Percentiles rank a stretch among this genome's conserved stretches.
phyloP scores from a whole-genome alignment of 2,113 vertebrate genomes.

The Ceyx margarethae region DNA sequence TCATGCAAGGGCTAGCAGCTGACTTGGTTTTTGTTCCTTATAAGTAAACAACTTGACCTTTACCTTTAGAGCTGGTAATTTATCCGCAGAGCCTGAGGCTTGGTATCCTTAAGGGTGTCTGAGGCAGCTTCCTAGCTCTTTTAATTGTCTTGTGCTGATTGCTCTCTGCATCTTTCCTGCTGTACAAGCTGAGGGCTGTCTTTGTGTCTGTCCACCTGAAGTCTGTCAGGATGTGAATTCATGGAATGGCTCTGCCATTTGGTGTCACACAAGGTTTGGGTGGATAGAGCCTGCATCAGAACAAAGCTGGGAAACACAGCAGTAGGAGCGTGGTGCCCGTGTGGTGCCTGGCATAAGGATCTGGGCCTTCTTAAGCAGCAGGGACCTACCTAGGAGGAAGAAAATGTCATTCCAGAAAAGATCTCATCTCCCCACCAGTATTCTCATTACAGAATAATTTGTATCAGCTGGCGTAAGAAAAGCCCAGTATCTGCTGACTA shows the following conservation, averaged over 20 bases:
- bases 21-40: not conserved
- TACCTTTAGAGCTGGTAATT: not conserved
- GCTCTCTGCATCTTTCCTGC: not conserved
- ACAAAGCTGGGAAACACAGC: not conserved
- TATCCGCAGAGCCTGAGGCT: not conserved
- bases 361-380: not conserved
- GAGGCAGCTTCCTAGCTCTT: not conserved
- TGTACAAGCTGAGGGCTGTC: not conserved
- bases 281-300: not conserved
- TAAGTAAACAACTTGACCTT: not conserved
- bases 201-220: fast-evolving
- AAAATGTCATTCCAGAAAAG: not conserved
- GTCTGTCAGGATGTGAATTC: not conserved
- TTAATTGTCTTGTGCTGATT: not conserved
- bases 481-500: too few relatives aligned
- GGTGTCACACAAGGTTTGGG: not conserved
- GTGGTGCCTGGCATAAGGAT: not conserved
- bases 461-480: too few relatives aligned
- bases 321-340: fast-evolving
- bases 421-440: not conserved
- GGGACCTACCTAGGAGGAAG: not conserved
- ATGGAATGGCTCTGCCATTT: not conserved
- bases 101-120: not conserved
- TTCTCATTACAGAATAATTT: too few relatives aligned
- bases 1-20: not conserved